Evolutionary conservation across 2,888 invertebrate species (phyloP).

Genomic region (Abrostola triplasia): DNA sequence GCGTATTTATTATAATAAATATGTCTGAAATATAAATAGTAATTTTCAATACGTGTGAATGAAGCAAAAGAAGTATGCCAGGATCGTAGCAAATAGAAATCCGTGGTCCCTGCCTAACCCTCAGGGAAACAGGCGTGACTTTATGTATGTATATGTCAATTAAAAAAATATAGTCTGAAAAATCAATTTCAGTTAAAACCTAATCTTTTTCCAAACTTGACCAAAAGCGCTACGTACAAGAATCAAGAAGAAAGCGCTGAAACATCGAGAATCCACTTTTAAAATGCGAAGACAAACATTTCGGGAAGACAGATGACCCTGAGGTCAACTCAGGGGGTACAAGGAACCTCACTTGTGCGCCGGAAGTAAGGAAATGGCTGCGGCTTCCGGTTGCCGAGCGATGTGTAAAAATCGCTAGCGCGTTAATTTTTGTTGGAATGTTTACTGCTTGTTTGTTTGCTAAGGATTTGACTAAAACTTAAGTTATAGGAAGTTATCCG

Average conservation of each 20-base stretch:
- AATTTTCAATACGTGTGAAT: no score
- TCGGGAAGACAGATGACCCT: slow-evolving; percentile 67
- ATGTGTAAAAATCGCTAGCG: slow-evolving; percentile 59
- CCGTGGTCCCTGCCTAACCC: no score
- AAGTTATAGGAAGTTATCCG: not conserved
- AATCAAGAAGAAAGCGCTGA: slow-evolving; percentile 15
- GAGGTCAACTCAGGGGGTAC: slow-evolving; percentile 60
- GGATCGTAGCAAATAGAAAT: no score
- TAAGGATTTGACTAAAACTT: not conserved
- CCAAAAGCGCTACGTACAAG: slow-evolving; percentile 13
- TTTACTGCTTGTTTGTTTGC: slow-evolving; percentile 13
- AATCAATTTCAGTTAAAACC: no score
- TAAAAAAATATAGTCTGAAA: no score
- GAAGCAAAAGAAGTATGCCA: no score
- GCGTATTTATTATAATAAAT: no score
- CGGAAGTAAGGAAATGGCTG: slow-evolving; percentile 74
- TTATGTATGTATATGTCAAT: no score
- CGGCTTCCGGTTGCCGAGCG: slow-evolving; percentile 61
- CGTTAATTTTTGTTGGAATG: slow-evolving; percentile 56
- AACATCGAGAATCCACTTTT: slow-evolving; percentile 43
- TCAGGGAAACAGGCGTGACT: no score
- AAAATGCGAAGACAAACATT: slow-evolving; percentile 60
- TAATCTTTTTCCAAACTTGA: not conserved
- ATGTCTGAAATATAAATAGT: no score
- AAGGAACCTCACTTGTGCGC: slow-evolving; percentile 66